Evolutionary conservation across 2,113 vertebrate species (phyloP), one percentile per base, ranked within the genome.

Genomic region (Himantopus leucocephalus): DNA sequence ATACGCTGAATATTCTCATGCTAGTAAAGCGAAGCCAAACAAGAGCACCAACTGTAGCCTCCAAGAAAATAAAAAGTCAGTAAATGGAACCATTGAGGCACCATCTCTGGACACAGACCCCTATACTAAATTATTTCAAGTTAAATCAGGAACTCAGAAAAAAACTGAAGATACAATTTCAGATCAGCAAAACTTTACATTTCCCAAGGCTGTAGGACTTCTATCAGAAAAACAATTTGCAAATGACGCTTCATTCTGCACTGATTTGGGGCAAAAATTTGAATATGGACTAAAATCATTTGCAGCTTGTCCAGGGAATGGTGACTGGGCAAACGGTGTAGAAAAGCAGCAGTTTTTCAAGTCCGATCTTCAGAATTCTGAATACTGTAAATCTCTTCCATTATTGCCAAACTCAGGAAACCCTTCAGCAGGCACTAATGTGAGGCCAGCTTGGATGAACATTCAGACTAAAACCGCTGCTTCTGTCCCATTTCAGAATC

Each of bases 261-360:
- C 96, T 87, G 98, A 98, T 92, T 97, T 98, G 19, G 97, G 95
- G 45, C 97, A 98, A 89, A 98, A 98, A 90, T 92, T 97, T 87
- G 98, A 98, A 53, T 98, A 96, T 94, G 98, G 97, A 83, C 75
- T 97, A 35, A 98, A 98, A 85, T 85, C 96, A 89, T 97, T 98
- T 64, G 83, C 96, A 90, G 13, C 96, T 94, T 97, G 87, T 83
- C 64, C 97, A 89, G 90, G 97, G 60, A 98, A 71, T 88, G 91
- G 94, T 77, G 97, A 98, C 92, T 98, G 96, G 96, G 80, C 91
- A 60, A 97, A 94, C 83, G 89, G 96, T 74, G 79, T 95, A 64
- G 98, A 98, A 95, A 98, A 98, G 86, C 97, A 96, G 90, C 98
- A 96, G 45, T 98, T 98, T 92, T 77, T 97, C 88, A 98, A 96